Evolutionary conservation across 2,113 vertebrate genomes (phyloP).

Genomic region (Addax nasomaculatus): DNA sequence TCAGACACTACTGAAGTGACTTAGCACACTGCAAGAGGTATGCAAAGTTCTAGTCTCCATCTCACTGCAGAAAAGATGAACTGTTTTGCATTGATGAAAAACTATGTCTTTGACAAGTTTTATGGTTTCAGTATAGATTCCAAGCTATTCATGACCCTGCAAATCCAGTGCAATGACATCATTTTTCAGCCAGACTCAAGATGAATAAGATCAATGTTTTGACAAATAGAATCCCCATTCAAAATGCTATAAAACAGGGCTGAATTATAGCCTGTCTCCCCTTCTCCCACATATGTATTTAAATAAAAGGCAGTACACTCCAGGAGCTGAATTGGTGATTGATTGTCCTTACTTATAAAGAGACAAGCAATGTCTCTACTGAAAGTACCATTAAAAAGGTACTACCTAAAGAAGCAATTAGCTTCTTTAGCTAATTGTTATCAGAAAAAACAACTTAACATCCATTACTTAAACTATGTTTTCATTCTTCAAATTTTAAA

Average conservation of each 20-base stretch:
- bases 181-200: not conserved
- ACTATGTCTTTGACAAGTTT: not conserved
- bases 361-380: not conserved
- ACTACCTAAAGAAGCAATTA: conserved; percentile 22
- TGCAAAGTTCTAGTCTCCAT: not conserved
- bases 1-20: not conserved
- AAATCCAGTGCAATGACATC: not conserved
- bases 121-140: not conserved
- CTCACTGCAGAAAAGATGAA: not conserved
- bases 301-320: not conserved
- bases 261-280: not conserved
- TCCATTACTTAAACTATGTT: not conserved
- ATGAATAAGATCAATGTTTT: conserved; percentile 37
- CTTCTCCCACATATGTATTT: not conserved
- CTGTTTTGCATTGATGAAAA: not conserved
- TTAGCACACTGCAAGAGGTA: not conserved
- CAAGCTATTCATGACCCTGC: not conserved
- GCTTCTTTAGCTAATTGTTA: not conserved
- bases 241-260: not conserved
- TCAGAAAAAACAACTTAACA: not conserved
- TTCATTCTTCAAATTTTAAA: conserved; percentile 30
- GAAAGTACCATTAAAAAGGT: not conserved
- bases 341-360: not conserved
- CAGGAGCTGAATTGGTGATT: not conserved
- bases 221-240: not conserved